A percentile compares a stretch with the other conserved stretches of the same genome.
Evolutionary conservation across 2,797 vertebrate species (phyloP).

Genomic region (Enteromius viviparus): DNA sequence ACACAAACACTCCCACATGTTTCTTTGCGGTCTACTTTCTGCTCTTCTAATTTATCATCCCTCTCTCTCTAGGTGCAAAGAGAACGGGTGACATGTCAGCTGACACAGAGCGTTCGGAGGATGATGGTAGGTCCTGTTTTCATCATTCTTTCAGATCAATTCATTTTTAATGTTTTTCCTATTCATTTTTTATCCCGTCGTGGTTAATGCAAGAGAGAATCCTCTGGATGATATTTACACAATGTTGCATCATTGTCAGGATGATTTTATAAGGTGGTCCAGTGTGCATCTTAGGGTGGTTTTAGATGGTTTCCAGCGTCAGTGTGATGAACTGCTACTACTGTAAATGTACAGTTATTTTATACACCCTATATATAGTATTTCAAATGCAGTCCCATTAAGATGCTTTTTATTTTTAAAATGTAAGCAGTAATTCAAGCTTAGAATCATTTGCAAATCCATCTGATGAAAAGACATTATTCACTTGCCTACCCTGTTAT

Average conservation of each 20-base stretch:
- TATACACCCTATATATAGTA: not conserved
- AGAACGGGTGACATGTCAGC: slow-evolving; percentile 48
- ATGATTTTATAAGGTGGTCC: slow-evolving; percentile 5
- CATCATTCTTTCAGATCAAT: slow-evolving; percentile 41
- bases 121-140: slow-evolving; percentile 60
- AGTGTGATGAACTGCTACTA: not conserved
- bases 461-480: not conserved
- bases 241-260: slow-evolving; percentile 43
- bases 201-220: slow-evolving; percentile 43
- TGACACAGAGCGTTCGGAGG: slow-evolving; percentile 45
- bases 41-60: slow-evolving; percentile 18
- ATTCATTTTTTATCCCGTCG: slow-evolving; percentile 43
- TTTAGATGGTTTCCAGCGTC: not conserved
- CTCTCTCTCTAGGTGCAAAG: slow-evolving; percentile 48
- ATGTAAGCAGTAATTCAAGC: not conserved
- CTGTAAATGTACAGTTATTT: not conserved
- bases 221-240: slow-evolving; percentile 43
- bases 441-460: not conserved
- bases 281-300: not conserved
- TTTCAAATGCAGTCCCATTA: not conserved
- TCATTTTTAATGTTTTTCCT: slow-evolving; percentile 38
- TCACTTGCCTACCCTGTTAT: not conserved
- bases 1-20: slow-evolving; percentile 9
- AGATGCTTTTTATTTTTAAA: not conserved
- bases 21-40: not conserved